These are phyloP conservation scores for Neomonachus schauinslandi DNA, from an alignment of 2,113 vertebrate species.

Conservation along the genomic window DNA sequence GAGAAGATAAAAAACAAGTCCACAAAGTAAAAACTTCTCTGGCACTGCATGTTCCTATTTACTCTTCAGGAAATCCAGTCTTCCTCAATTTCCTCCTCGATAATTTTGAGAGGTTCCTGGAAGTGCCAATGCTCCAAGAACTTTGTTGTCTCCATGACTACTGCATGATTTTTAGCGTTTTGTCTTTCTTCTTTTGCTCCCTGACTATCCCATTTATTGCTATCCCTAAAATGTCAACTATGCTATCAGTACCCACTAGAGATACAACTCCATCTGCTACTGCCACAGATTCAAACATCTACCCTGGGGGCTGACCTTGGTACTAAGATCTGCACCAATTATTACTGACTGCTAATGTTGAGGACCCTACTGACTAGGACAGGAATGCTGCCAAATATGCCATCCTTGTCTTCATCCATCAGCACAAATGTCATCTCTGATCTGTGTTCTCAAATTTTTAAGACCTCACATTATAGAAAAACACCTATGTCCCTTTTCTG, in stretches of 20 bases:
- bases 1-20: not conserved
- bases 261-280: not conserved
- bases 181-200: constrained; percentile 38
- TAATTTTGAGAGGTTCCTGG: not conserved
- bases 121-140: constrained; percentile 31
- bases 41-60: not conserved
- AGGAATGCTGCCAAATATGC: not conserved
- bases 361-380: not conserved
- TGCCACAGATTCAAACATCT: not conserved
- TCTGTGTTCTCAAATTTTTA: constrained; percentile 5
- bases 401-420: not conserved
- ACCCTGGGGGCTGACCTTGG: not conserved
- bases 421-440: not conserved
- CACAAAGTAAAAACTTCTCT: constrained; percentile 40
- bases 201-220: constrained; percentile 11
- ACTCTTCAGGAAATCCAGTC: constrained; percentile 40
- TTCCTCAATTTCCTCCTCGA: not conserved
- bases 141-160: constrained; percentile 47
- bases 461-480: not conserved
- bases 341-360: not conserved
- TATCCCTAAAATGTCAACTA: not conserved
- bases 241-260: not conserved
- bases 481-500: not conserved
- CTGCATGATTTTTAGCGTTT: constrained; percentile 23
- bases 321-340: not conserved